phyloP scores from a whole-genome alignment of 2,888 invertebrate genomes.

The Pegoplata infirma region DNA sequence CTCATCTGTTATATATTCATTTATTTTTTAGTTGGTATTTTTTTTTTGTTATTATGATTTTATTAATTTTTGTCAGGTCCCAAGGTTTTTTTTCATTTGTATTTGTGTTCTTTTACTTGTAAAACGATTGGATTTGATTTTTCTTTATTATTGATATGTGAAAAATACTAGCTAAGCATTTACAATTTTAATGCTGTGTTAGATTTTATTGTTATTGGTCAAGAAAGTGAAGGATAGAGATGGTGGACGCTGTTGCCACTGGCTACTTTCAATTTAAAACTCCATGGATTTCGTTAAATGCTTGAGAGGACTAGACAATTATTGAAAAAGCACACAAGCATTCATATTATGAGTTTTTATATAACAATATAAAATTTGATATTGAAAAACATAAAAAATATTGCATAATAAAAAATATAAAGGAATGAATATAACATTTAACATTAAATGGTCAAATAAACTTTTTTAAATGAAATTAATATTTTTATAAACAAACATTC shows the following conservation, averaged over 20 bases:
- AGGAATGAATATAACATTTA: too few relatives aligned
- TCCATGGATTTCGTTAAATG: constrained; percentile 8
- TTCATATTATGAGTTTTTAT: too few relatives aligned
- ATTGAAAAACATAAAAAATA: too few relatives aligned
- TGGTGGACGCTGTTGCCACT: neutral
- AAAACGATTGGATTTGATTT: neutral
- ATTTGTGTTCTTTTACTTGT: neutral
- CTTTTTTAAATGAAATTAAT: too few relatives aligned
- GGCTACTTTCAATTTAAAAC: constrained; percentile 25
- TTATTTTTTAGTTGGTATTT: neutral
- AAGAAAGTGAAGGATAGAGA: neutral
- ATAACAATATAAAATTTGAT: too few relatives aligned
- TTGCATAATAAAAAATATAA: too few relatives aligned
- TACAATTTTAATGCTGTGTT: constrained; percentile 35
- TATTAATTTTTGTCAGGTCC: constrained; percentile 9
- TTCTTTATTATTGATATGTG: neutral
- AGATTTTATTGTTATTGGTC: constrained; percentile 16
- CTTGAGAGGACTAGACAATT: too few relatives aligned
- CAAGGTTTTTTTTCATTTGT: neutral
- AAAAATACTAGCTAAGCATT: constrained; percentile 28
- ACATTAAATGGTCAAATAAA: too few relatives aligned
- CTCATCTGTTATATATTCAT: too few relatives aligned
- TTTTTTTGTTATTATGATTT: neutral
- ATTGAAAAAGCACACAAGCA: constrained; percentile 43
- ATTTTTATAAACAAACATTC: too few relatives aligned